A percentile compares a stretch with the other conserved stretches of the same genome.
Evolutionary conservation across 1,140 invertebrate species (phyloP).

Genomic region (Mylabris phalerata): DNA sequence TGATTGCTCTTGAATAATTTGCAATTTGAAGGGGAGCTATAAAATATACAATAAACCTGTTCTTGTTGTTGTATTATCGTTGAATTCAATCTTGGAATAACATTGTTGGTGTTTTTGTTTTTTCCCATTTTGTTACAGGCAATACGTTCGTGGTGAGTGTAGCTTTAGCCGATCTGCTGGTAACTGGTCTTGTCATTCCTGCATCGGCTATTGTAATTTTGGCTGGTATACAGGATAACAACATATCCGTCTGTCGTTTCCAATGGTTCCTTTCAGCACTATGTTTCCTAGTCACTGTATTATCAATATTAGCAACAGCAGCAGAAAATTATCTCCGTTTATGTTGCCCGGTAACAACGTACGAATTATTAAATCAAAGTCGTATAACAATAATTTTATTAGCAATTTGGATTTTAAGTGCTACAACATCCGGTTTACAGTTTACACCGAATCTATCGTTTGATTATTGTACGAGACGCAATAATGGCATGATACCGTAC

Average conservation of each 20-base stretch:
- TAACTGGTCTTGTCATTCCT: slow-evolving; percentile 66
- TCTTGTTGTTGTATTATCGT: neutral
- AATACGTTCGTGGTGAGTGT: slow-evolving; percentile 73
- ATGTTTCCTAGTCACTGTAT: slow-evolving; percentile 58
- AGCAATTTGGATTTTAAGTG: slow-evolving; percentile 46
- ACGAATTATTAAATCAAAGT: slow-evolving; percentile 45
- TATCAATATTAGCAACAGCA: slow-evolving; percentile 57
- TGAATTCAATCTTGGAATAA: neutral
- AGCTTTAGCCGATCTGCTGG: slow-evolving; percentile 64
- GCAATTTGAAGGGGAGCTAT: too few relatives aligned
- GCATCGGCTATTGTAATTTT: slow-evolving; percentile 62
- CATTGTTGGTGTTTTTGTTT: neutral
- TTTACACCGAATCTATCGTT: slow-evolving; percentile 48
- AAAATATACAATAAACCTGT: too few relatives aligned
- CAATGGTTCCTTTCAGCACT: slow-evolving; percentile 61
- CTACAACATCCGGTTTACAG: slow-evolving; percentile 48
- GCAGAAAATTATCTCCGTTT: slow-evolving; percentile 57
- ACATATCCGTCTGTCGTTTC: slow-evolving; percentile 54
- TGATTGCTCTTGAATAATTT: too few relatives aligned
- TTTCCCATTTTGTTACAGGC: slow-evolving; percentile 47
- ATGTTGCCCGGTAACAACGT: slow-evolving; percentile 48
- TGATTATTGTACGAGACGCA: slow-evolving; percentile 54
- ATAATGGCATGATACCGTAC: slow-evolving; percentile 44
- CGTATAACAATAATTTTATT: slow-evolving; percentile 49
- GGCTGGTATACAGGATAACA: slow-evolving; percentile 52